These are phyloP conservation scores for Tenualosa ilisha DNA, from an alignment of 2,797 vertebrate genomes.

Conservation along the genomic window DNA sequence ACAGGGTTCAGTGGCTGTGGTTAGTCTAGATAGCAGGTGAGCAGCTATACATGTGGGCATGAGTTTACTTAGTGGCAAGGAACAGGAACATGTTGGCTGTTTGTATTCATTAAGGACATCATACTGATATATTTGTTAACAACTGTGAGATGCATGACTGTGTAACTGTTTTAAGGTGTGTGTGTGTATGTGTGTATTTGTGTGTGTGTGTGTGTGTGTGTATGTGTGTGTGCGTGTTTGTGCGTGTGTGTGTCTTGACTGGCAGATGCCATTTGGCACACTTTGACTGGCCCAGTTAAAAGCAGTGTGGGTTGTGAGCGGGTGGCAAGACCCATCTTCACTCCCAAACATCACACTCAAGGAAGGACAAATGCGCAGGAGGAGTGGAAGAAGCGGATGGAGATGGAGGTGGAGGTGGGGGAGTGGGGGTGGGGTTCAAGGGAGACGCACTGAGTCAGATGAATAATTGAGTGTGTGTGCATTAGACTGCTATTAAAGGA, in stretches of 20 bases:
- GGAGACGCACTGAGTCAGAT: conserved; percentile 20
- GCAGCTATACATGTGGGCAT: neutral
- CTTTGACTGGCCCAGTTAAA: neutral
- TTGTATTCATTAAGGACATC: neutral
- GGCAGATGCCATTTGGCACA: conserved; percentile 5
- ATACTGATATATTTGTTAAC: neutral
- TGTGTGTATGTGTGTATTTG: too few relatives aligned
- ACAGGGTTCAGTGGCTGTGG: neutral
- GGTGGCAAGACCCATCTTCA: neutral
- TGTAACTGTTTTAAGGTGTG: neutral
- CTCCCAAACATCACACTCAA: neutral
- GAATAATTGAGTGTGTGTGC: conserved; percentile 50
- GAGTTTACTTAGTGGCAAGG: neutral
- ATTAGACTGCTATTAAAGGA: conserved; percentile 52
- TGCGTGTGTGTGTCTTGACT: neutral
- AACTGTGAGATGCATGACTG: neutral
- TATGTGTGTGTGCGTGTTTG: neutral
- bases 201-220: neutral
- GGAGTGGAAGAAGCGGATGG: neutral
- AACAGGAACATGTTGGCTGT: neutral
- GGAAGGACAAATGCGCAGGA: neutral
- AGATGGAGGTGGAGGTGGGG: neutral
- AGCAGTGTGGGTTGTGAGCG: neutral
- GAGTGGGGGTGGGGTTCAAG: neutral
- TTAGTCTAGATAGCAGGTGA: neutral